Percentiles rank a stretch among this genome's conserved stretches.
Evolutionary conservation across 2,888 invertebrate species (phyloP).

Genomic region (Nephrotoma flavescens): DNA sequence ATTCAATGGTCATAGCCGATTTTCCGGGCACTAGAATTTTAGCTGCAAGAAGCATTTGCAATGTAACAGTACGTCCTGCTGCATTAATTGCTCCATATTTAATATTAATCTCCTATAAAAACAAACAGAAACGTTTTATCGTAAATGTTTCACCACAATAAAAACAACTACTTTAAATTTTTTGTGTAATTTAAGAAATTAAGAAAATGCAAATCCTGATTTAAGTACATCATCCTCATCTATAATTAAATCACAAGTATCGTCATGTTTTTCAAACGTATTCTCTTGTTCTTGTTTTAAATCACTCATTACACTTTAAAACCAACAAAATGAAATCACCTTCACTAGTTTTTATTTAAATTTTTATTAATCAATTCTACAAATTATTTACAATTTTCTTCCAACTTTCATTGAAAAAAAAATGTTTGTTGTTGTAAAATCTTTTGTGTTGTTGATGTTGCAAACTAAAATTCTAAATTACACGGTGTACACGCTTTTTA

Average conservation of each 20-base stretch:
- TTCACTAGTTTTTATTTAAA: neutral
- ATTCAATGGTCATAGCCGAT: conserved; percentile 77
- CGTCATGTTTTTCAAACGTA: neutral
- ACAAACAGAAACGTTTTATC: neutral
- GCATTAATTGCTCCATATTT: conserved; percentile 24
- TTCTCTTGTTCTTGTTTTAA: conserved; percentile 1
- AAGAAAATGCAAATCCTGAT: neutral
- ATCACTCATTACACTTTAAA: neutral
- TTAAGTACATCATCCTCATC: conserved; percentile 2
- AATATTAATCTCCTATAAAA: conserved; percentile 11
- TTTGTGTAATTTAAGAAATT: neutral
- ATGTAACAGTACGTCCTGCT: conserved; percentile 55
- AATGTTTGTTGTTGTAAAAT: neutral
- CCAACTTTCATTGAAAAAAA: neutral
- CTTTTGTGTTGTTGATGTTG: neutral
- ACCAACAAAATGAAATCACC: neutral
- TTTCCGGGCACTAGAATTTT: conserved; percentile 72
- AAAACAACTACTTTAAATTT: conserved; percentile 22
- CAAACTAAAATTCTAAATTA: neutral
- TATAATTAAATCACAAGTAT: conserved; percentile 1
- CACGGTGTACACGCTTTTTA: neutral
- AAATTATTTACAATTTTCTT: neutral
- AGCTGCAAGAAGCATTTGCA: conserved; percentile 74
- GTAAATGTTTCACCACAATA: conserved; percentile 32
- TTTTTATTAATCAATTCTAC: neutral